Base-by-base conservation (phyloP, 2,888 invertebrate species). In the Acanthoscelides obtectus region DNA sequence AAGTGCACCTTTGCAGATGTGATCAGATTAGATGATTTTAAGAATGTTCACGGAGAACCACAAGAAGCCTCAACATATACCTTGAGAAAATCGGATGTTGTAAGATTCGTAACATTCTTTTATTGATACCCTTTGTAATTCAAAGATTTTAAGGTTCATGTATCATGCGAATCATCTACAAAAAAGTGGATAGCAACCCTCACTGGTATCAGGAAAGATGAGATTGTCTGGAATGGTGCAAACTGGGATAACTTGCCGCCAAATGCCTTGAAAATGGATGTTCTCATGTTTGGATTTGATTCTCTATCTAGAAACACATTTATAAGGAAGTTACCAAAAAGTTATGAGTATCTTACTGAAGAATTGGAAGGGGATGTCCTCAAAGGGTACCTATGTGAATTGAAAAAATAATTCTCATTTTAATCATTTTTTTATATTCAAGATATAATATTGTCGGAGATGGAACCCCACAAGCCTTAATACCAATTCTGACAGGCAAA, bases 241-340 rank as follows among this genome's bases (percentile, higher is more conserved):
- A 86, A 83, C 20, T 91, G 89, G 88, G 83, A 86, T 20, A 83
- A 86, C 69, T 82, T 88, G 22, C 86, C 87, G 0, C 72, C 80
- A 17, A 84, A 86, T 70, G 84, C 88, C 70, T 80, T 90, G 17
- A 88, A 87, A 68, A 80, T 91, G 66, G 95, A 94, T 82, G 91
- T 96, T 0, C 84, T 97, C 0, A 94, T 96, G 87, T 90, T 96
- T 75, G 96, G 95, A 0, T 93, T 95, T 79, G 97, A 98, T 85
- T 97, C 97, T 0, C 85, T 97, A 0, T 95, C 97, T 0, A 89
- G 92, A 69, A 93, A 94, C 85, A 92, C 93, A 8, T 95, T 94
- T 80, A 91, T 92, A 68, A 87, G 95, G 20, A 92, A 92, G 81
- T 86, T 96, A 78, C 94, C 95, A 0, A 90, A 91, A 79, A 91